phyloP scores from a whole-genome alignment of 2,113 vertebrate species.

The Isichthys henryi region DNA sequence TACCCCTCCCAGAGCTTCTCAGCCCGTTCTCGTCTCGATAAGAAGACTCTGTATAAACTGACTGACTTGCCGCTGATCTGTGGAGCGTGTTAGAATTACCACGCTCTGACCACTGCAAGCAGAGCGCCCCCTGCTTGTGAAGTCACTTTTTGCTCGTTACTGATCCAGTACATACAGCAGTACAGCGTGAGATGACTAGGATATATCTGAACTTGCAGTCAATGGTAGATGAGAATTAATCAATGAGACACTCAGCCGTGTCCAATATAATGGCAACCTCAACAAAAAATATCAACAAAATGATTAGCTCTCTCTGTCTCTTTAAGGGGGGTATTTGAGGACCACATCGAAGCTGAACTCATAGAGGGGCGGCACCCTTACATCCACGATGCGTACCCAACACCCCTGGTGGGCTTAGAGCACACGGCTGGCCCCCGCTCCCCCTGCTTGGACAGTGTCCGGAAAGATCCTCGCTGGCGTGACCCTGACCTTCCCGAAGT shows the following conservation, averaged over 20 bases:
- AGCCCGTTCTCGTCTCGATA: not conserved
- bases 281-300: not conserved
- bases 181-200: not conserved
- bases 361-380: slow-evolving; percentile 82
- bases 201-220: not conserved
- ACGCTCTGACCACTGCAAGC: not conserved
- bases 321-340: slow-evolving; percentile 75
- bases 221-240: not conserved
- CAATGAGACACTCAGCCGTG: not conserved
- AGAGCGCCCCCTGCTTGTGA: not conserved
- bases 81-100: not conserved
- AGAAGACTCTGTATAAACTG: not conserved
- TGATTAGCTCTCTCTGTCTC: not conserved
- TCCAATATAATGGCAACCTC: not conserved
- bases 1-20: not conserved
- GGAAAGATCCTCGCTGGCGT: slow-evolving; percentile 91
- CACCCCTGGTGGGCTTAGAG: slow-evolving; percentile 85
- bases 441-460: slow-evolving; percentile 86
- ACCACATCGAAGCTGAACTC: slow-evolving; percentile 75
- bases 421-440: slow-evolving; percentile 74
- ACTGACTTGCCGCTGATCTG: not conserved
- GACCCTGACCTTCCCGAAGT: slow-evolving; percentile 96
- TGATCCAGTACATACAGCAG: not conserved
- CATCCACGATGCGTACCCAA: slow-evolving; percentile 71
- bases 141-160: not conserved